Evolutionary conservation across 2,113 vertebrate species (phyloP).

Genomic region (Chloropsis hardwickii): DNA sequence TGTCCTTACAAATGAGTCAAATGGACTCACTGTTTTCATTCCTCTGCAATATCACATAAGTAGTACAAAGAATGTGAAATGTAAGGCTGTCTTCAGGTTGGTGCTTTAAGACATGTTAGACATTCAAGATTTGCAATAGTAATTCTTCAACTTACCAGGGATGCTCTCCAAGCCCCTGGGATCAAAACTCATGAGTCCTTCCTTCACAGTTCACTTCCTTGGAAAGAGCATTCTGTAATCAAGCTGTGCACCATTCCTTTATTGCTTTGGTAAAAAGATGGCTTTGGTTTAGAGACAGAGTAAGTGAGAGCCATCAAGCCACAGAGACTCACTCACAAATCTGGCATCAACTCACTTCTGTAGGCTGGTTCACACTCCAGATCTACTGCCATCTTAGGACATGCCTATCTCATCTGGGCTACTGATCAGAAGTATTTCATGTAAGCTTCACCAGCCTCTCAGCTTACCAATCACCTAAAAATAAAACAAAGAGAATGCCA

Average conservation of each 20-base stretch:
- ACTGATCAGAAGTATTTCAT: not conserved
- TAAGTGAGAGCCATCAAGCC: constrained; percentile 60
- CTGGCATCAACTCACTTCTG: not conserved
- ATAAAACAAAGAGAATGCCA: not conserved
- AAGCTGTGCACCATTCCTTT: constrained; percentile 25
- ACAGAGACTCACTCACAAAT: not conserved
- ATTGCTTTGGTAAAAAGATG: constrained; percentile 57
- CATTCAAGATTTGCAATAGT: not conserved
- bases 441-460: not conserved
- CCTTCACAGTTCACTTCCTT: constrained; percentile 81
- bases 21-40: not conserved
- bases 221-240: constrained; percentile 63
- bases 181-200: constrained; percentile 83
- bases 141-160: constrained; percentile 76
- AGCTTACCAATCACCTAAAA: constrained; percentile 12
- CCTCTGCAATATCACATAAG: not conserved
- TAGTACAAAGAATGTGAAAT: not conserved
- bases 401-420: not conserved
- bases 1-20: not conserved
- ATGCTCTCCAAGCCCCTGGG: constrained; percentile 81
- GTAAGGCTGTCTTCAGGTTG: not conserved
- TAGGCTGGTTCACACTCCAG: not conserved
- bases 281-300: constrained; percentile 56
- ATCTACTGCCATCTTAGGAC: not conserved
- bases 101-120: not conserved